Evolutionary conservation across 2,797 vertebrate species (phyloP).

Genomic region (Oryzias sinensis): DNA sequence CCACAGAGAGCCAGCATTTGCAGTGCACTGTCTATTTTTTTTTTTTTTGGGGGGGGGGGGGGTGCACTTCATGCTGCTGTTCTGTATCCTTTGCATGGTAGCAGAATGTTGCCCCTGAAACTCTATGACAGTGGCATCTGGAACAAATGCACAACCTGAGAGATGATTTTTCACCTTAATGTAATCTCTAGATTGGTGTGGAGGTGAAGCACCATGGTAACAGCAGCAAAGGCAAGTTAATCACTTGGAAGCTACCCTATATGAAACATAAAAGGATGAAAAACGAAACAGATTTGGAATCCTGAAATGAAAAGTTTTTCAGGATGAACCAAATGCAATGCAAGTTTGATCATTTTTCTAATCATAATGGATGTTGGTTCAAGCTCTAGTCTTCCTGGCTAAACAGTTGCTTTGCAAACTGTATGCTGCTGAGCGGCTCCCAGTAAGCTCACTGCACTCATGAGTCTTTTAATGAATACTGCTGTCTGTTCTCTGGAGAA

Average conservation of each 20-base stretch:
- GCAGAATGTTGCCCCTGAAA: no score
- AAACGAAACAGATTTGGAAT: not conserved
- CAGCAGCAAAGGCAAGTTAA: conserved; percentile 1
- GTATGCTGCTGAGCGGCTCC: conserved; percentile 50
- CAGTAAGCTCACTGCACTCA: conserved; percentile 44
- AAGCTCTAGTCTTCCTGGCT: conserved; percentile 19
- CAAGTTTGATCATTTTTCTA: no score
- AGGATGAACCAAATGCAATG: no score
- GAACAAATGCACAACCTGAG: conserved; percentile 13
- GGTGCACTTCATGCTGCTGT: conserved; percentile 41
- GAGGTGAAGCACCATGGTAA: not conserved
- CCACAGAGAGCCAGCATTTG: conserved; percentile 30
- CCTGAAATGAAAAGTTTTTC: no score
- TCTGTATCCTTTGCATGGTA: conserved; percentile 3
- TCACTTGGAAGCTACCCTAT: not conserved
- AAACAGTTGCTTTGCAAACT: conserved; percentile 55
- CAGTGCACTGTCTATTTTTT: conserved; percentile 35
- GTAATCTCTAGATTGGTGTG: conserved; percentile 4
- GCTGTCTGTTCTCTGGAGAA: conserved; percentile 72
- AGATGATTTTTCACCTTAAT: not conserved
- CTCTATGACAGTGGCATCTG: conserved; percentile 12
- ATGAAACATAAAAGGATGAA: conserved; percentile 2
- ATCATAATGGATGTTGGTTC: conserved; percentile 8
- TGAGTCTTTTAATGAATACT: conserved; percentile 69
- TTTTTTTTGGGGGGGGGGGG: conserved; percentile 22